Percentiles rank a stretch among this genome's conserved stretches.
phyloP scores from a whole-genome alignment of 1,140 invertebrate genomes.

The Vanessa tameamea region DNA sequence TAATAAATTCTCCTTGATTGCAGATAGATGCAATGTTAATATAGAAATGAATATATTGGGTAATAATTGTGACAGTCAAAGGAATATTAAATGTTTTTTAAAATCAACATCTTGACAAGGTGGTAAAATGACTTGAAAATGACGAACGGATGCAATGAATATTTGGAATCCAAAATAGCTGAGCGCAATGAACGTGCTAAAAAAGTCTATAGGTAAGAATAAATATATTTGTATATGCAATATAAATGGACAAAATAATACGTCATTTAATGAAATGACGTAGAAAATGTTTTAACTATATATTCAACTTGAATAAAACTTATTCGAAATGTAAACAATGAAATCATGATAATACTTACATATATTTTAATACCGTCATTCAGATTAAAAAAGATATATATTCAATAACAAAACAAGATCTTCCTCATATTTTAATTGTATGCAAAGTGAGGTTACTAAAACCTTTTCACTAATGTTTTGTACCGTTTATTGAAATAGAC shows the following conservation, averaged over 20 bases:
- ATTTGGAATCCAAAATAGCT: constrained; percentile 63
- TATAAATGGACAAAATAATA: constrained; percentile 1
- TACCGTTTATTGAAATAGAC: too few species aligned
- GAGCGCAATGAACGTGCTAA: constrained; percentile 70
- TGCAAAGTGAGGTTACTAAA: neutral
- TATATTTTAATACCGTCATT: neutral
- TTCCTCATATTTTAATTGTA: neutral
- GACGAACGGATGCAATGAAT: constrained; percentile 69
- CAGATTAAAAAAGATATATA: neutral
- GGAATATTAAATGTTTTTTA: constrained; percentile 46
- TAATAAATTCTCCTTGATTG: constrained; percentile 16
- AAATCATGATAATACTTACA: neutral
- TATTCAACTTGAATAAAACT: neutral
- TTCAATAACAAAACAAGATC: too few species aligned
- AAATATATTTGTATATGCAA: constrained; percentile 4
- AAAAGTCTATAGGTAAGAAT: constrained; percentile 72
- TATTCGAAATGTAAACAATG: neutral
- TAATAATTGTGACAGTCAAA: constrained; percentile 41
- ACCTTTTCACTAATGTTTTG: too few species aligned
- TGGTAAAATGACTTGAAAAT: constrained; percentile 77
- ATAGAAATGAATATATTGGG: constrained; percentile 56
- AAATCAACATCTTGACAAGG: constrained; percentile 66
- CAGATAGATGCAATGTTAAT: constrained; percentile 37
- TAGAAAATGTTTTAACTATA: constrained; percentile 25
- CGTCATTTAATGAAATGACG: constrained; percentile 35